Evolutionary conservation across 2,888 invertebrate species (phyloP).

Genomic region (Octonoba sinensis): DNA sequence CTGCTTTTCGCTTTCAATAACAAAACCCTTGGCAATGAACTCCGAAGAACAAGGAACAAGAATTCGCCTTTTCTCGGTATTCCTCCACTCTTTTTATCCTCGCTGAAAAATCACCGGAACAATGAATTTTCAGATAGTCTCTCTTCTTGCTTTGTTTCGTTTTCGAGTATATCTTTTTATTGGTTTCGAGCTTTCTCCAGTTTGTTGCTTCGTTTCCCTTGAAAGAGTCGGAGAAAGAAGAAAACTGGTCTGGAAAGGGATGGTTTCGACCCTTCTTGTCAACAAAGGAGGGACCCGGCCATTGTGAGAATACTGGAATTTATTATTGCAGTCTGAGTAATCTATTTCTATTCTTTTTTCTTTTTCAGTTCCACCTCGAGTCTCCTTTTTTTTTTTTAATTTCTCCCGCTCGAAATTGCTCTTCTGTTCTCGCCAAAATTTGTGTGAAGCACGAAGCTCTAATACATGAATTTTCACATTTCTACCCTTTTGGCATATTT

Average conservation of each 20-base stretch:
- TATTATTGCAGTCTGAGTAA: conserved; percentile 12
- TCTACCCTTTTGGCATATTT: no score
- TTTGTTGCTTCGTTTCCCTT: conserved; percentile 54
- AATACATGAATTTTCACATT: no score
- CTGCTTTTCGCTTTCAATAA: neutral
- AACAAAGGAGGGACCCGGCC: conserved; percentile 33
- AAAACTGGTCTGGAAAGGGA: conserved; percentile 23
- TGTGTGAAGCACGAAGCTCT: no score
- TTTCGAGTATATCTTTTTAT: conserved; percentile 38
- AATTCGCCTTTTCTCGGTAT: conserved; percentile 25
- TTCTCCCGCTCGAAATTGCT: no score
- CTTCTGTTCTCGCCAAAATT: no score
- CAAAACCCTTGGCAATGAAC: conserved; percentile 51
- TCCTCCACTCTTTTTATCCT: conserved; percentile 31
- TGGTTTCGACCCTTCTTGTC: conserved; percentile 16
- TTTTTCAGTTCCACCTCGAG: neutral
- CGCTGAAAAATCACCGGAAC: conserved; percentile 48
- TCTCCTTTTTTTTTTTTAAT: neutral
- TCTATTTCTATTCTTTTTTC: neutral
- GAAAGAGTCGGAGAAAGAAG: conserved; percentile 22
- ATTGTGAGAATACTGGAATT: conserved; percentile 40
- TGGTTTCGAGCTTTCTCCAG: conserved; percentile 38
- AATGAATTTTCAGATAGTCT: conserved; percentile 36
- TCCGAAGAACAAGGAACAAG: neutral
- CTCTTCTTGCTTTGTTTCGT: conserved; percentile 30